Conservation (phyloP, 2,113 vertebrate species). For the Brachypodius melanocephalos region DNA sequence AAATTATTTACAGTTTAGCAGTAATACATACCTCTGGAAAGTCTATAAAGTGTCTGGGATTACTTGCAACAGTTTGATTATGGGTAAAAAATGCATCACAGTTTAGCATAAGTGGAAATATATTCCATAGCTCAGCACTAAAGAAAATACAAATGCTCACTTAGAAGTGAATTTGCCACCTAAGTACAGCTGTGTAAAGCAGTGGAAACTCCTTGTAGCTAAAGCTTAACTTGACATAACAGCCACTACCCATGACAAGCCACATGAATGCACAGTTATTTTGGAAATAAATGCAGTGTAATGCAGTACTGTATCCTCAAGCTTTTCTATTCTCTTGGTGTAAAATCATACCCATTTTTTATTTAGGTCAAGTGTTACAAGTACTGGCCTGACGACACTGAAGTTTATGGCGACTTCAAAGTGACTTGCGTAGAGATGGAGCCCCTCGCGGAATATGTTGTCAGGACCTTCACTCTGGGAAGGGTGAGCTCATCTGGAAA, state of each 20-base stretch:
- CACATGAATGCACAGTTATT: neutral
- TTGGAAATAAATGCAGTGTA: neutral
- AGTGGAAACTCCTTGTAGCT: neutral
- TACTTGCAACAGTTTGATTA: neutral
- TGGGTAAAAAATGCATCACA: neutral
- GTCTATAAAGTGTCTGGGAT: neutral
- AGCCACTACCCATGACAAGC: neutral
- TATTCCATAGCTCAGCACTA: constrained; percentile 1
- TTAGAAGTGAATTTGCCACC: neutral
- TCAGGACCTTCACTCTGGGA: constrained; percentile 96
- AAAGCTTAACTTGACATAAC: neutral
- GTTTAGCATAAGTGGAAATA: neutral
- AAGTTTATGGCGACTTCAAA: constrained; percentile 97
- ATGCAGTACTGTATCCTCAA: neutral
- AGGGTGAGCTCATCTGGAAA: constrained; percentile 78
- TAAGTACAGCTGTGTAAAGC: neutral
- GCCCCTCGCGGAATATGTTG: constrained; percentile 94
- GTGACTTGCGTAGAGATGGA: constrained; percentile 95
- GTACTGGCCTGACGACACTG: constrained; percentile 97
- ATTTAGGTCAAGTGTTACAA: constrained; percentile 97
- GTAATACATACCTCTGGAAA: neutral
- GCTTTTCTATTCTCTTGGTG: neutral
- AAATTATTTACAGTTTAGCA: constrained; percentile 1
- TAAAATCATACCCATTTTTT: neutral
- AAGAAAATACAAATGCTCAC: neutral